Conservation (phyloP, 2,797 vertebrate genomes). For the Limnodromus scolopaceus region DNA sequence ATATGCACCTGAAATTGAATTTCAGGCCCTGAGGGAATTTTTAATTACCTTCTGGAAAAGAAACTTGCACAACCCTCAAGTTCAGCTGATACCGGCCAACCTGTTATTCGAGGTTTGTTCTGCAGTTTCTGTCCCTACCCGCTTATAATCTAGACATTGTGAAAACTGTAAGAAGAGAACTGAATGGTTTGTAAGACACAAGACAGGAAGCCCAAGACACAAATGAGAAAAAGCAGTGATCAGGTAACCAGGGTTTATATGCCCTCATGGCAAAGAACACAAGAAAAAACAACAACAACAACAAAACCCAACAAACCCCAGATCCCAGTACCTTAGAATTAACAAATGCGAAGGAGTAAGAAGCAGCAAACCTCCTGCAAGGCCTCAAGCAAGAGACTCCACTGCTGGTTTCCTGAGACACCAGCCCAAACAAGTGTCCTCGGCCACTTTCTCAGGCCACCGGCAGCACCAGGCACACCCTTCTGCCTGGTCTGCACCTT, state of each 20-base stretch:
- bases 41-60: background rate
- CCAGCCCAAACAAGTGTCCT: background rate
- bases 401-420: background rate
- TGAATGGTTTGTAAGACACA: background rate
- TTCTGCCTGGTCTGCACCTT: background rate
- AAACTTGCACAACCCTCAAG: background rate
- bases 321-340: background rate
- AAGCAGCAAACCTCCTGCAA: background rate
- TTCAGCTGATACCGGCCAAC: background rate
- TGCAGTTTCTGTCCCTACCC: background rate
- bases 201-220: background rate
- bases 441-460: background rate
- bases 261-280: background rate
- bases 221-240: background rate
- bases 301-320: background rate
- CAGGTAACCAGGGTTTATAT: background rate
- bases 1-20: background rate
- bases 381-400: background rate
- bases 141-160: background rate
- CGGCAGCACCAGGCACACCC: fast-evolving
- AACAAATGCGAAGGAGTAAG: background rate
- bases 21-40: background rate
- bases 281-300: background rate
- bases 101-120: background rate
- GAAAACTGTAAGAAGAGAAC: background rate